Percentiles rank a stretch among this genome's conserved stretches.
Evolutionary conservation across 2,797 vertebrate genomes (phyloP).

Genomic region (Pygocentrus nattereri): DNA sequence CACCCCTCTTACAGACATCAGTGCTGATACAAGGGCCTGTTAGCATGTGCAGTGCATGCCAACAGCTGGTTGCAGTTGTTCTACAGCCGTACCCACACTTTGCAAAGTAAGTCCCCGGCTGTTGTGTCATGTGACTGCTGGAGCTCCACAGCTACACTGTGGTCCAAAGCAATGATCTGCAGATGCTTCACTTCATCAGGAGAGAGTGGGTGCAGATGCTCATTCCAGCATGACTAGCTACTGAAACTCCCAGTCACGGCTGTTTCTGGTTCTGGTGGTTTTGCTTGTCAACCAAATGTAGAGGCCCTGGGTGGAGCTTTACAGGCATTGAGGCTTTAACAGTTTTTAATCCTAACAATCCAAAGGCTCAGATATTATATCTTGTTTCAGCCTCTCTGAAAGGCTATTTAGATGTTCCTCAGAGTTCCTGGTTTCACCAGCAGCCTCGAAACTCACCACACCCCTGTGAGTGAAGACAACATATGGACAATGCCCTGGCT

Average conservation of each 20-base stretch:
- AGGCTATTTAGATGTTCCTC: slow-evolving; percentile 24
- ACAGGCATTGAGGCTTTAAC: neutral
- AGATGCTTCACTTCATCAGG: slow-evolving; percentile 17
- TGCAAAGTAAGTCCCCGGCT: slow-evolving; percentile 20
- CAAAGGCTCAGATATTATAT: neutral
- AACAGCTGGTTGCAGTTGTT: slow-evolving; percentile 35
- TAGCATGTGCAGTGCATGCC: neutral
- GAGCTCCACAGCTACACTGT: slow-evolving; percentile 11
- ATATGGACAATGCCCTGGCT: slow-evolving; percentile 83
- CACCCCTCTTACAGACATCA: neutral
- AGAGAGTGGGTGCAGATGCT: slow-evolving; percentile 2
- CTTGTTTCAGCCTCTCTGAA: neutral
- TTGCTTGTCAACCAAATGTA: slow-evolving; percentile 4
- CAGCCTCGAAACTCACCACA: slow-evolving; percentile 7
- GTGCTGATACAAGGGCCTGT: neutral
- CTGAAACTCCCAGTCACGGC: neutral
- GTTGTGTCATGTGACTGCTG: slow-evolving; percentile 2
- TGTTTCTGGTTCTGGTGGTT: slow-evolving; percentile 8
- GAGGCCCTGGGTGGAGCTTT: neutral
- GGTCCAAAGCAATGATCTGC: neutral
- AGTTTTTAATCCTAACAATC: slow-evolving; percentile 2
- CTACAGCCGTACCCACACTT: neutral
- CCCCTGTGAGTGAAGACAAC: slow-evolving; percentile 75
- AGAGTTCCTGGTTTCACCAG: slow-evolving; percentile 36
- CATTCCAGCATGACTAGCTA: slow-evolving; percentile 1